phyloP scores from a whole-genome alignment of 2,797 vertebrate genomes.

The Eptatretus atami region DNA sequence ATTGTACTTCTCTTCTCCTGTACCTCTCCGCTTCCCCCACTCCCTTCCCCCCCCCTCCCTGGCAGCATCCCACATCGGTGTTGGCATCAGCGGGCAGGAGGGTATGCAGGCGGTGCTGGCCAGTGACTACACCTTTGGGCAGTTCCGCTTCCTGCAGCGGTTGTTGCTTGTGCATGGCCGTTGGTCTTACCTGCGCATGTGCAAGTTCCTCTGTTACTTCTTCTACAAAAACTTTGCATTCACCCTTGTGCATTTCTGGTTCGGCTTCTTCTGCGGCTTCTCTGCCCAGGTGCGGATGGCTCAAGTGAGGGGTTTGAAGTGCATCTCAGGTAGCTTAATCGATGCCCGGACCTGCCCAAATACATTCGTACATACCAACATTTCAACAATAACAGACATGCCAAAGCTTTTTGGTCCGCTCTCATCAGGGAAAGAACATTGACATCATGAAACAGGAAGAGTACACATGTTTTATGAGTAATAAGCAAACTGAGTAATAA shows the following conservation, averaged over 20 bases:
- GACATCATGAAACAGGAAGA: no score
- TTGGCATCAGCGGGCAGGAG: slow-evolving; percentile 75
- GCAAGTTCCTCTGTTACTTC: slow-evolving; percentile 86
- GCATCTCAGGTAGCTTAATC: no score
- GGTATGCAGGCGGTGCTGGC: slow-evolving; percentile 69
- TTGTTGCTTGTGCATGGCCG: slow-evolving; percentile 68
- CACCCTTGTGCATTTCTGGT: slow-evolving; percentile 98
- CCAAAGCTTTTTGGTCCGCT: no score
- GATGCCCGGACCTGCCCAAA: no score
- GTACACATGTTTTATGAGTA: no score
- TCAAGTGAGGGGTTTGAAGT: background rate
- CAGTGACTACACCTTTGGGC: slow-evolving; percentile 64
- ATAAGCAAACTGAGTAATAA: no score
- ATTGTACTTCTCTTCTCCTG: no score
- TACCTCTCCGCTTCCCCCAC: background rate
- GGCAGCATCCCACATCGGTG: slow-evolving; percentile 56
- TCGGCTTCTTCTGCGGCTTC: slow-evolving; percentile 84
- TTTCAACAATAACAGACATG: no score
- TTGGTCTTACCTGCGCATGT: slow-evolving; percentile 90
- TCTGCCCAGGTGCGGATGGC: slow-evolving; percentile 43
- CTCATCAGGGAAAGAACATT: no score
- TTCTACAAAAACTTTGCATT: slow-evolving; percentile 98
- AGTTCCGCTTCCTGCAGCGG: slow-evolving; percentile 73
- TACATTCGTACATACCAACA: no score
- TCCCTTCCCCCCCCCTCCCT: background rate